phyloP scores from a whole-genome alignment of 2,113 vertebrate genomes.

The Beaufortia kweichowensis region DNA sequence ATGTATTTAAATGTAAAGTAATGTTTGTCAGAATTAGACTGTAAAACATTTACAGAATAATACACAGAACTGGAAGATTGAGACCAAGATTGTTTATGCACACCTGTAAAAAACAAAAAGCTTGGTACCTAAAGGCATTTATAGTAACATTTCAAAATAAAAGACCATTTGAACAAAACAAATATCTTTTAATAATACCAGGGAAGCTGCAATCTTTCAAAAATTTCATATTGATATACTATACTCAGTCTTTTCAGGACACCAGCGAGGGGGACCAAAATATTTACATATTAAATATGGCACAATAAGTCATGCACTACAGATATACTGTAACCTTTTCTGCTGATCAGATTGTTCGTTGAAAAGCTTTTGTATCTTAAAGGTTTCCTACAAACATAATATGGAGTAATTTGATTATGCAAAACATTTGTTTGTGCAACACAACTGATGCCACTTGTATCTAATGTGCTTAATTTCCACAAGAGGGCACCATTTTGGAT shows the following conservation, averaged over 20 bases:
- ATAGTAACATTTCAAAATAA: not conserved
- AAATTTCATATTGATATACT: not conserved
- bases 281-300: not conserved
- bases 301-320: not conserved
- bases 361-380: not conserved
- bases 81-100: not conserved
- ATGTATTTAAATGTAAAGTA: not conserved
- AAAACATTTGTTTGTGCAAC: constrained; percentile 3
- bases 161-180: not conserved
- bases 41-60: not conserved
- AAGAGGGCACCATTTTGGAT: not conserved
- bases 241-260: not conserved
- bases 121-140: not conserved
- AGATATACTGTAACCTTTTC: not conserved
- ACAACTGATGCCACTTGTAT: constrained; percentile 11
- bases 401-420: constrained; percentile 16
- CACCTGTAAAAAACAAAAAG: not conserved
- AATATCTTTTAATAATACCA: no score
- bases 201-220: no score
- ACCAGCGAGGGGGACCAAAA: not conserved
- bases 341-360: not conserved
- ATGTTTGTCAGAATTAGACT: not conserved
- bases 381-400: not conserved
- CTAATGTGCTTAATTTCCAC: not conserved
- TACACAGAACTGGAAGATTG: not conserved